Percentiles rank a stretch among this genome's conserved stretches.
phyloP scores from a whole-genome alignment of 1,140 invertebrate genomes.

The Zaprionus lachaisei region DNA sequence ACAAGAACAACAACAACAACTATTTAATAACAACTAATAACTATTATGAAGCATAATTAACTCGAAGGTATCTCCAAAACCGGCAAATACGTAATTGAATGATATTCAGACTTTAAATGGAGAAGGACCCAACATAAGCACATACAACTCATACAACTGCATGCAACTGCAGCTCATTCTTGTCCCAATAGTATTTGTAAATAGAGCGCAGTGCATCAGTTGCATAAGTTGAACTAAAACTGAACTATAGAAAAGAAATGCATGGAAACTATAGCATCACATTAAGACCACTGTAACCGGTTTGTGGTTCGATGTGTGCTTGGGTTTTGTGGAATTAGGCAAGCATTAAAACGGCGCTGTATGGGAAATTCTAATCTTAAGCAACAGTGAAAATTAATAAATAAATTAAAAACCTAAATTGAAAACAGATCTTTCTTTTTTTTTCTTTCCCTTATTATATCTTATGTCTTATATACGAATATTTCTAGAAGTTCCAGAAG shows the following conservation, averaged over 20 bases:
- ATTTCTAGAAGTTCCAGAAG: too few species aligned
- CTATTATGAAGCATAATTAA: conserved; percentile 32
- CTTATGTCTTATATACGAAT: too few species aligned
- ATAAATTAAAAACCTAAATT: background rate
- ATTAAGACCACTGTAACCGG: background rate
- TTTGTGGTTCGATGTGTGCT: background rate
- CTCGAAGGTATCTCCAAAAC: background rate
- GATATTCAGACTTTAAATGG: background rate
- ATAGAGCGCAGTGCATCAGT: conserved; percentile 2
- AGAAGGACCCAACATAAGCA: background rate
- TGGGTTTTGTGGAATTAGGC: background rate
- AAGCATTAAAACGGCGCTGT: conserved; percentile 2
- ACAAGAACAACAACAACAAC: conserved; percentile 36
- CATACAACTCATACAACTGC: background rate
- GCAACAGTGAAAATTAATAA: conserved; percentile 15
- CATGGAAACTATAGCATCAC: background rate
- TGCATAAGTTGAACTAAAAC: background rate
- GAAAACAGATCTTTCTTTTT: background rate
- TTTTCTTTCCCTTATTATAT: background rate
- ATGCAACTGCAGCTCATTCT: conserved; percentile 3
- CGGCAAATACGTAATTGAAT: conserved; percentile 8
- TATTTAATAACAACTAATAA: conserved; percentile 51
- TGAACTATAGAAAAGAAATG: background rate
- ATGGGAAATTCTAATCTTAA: conserved; percentile 5
- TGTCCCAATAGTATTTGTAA: background rate